phyloP scores from a whole-genome alignment of 2,888 invertebrate genomes.

The Lasioglossum lativentre region DNA sequence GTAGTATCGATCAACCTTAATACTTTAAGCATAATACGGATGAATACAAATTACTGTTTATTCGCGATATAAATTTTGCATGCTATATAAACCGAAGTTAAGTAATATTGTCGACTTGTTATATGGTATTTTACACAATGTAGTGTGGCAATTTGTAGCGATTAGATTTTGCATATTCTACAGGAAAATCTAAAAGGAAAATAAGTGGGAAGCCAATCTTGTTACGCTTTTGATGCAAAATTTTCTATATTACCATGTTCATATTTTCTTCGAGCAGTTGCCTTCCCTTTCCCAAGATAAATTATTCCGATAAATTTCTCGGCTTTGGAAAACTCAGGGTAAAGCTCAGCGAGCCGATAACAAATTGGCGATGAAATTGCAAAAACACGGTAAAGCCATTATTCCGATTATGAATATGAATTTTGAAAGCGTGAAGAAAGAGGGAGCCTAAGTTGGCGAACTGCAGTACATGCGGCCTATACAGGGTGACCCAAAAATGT shows the following conservation, averaged over 20 bases:
- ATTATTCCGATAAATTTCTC: not conserved
- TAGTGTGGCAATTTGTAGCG: not conserved
- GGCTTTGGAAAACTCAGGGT: not conserved
- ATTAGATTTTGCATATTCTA: not conserved
- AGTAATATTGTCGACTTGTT: not conserved
- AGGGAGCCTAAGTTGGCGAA: not conserved
- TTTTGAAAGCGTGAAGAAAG: not conserved
- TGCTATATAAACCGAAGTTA: not conserved
- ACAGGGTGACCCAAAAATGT: no score
- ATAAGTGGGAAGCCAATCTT: not conserved
- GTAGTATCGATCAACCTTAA: not conserved
- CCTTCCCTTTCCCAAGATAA: not conserved
- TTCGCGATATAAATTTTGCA: not conserved
- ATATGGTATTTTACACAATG: not conserved
- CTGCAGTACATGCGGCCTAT: not conserved
- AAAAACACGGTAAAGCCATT: not conserved
- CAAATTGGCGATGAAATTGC: not conserved
- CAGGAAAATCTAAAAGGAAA: not conserved
- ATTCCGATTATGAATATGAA: not conserved
- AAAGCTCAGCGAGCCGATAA: not conserved
- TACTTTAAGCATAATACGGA: not conserved
- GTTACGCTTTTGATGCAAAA: not conserved
- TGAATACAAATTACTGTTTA: not conserved
- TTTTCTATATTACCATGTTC: not conserved
- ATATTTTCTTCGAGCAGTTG: not conserved